Evolutionary conservation across 92 coral and sea anemone genomes (phyloP).

Genomic region (Palythoa grandis): DNA sequence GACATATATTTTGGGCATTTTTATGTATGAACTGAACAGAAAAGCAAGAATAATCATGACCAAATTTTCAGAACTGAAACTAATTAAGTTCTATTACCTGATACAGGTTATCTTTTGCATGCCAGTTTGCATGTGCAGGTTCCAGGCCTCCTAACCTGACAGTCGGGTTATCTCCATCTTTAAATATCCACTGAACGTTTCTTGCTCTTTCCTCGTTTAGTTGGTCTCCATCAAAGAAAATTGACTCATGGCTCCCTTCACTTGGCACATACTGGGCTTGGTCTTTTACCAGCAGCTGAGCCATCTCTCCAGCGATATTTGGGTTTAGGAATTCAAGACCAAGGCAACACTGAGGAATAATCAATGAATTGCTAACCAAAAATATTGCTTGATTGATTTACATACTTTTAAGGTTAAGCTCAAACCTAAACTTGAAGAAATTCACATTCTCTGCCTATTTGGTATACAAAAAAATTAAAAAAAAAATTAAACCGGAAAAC

Average conservation of each 20-base stretch:
- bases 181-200: conserved; percentile 46
- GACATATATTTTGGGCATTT: no score
- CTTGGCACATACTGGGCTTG: conserved; percentile 33
- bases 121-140: conserved; percentile 40
- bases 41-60: no score
- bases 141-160: conserved; percentile 23
- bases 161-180: conserved; percentile 26
- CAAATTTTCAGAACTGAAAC: background rate
- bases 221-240: conserved; percentile 40
- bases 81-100: conserved; percentile 18
- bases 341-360: conserved; percentile 40
- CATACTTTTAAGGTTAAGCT: background rate
- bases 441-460: background rate
- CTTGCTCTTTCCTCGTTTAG: conserved; percentile 35
- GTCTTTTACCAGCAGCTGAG: conserved; percentile 13
- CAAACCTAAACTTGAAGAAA: background rate
- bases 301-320: conserved; percentile 46
- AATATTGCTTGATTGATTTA: background rate
- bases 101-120: conserved; percentile 30
- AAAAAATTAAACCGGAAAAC: no score
- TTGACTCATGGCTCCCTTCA: background rate
- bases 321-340: conserved; percentile 34
- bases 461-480: background rate
- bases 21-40: no score
- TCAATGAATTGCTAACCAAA: background rate